Evolutionary conservation across 2,113 vertebrate genomes (phyloP).

Genomic region (Carassius auratus): DNA sequence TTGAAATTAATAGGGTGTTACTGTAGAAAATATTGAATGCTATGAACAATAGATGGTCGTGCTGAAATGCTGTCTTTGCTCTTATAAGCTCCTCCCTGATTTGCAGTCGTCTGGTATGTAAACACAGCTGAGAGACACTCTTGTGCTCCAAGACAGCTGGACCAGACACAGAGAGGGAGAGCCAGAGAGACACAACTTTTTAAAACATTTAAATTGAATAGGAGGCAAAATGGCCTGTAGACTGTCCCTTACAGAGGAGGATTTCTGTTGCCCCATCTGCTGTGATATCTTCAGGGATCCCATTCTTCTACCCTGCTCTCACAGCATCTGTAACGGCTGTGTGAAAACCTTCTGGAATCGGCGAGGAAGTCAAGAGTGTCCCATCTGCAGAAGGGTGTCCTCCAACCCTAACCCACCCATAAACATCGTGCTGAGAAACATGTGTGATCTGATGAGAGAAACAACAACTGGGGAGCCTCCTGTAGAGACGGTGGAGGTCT

Average conservation of each 20-base stretch:
- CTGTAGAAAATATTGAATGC: background rate
- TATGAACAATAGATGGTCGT: background rate
- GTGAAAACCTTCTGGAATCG: constrained; percentile 51
- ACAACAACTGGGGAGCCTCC: constrained; percentile 27
- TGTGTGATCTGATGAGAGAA: constrained; percentile 48
- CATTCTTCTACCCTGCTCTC: constrained; percentile 55
- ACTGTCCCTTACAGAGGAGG: constrained; percentile 49
- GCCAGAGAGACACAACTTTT: background rate
- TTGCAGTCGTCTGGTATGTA: background rate
- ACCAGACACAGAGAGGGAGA: background rate
- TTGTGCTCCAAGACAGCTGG: background rate
- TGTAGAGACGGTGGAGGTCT: constrained; percentile 36
- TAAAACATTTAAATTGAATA: background rate
- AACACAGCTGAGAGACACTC: background rate
- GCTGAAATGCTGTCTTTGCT: background rate
- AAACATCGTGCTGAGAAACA: constrained; percentile 46
- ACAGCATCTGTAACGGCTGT: constrained; percentile 55
- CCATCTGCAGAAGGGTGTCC: constrained; percentile 53
- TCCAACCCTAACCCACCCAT: constrained; percentile 35
- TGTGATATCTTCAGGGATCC: constrained; percentile 54
- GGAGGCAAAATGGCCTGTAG: constrained; percentile 35
- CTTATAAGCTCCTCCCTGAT: constrained; percentile 10
- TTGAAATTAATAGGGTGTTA: background rate
- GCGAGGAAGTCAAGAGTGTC: constrained; percentile 39
- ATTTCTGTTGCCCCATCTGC: constrained; percentile 56